These are phyloP conservation scores for Lumbricus terrestris DNA, from an alignment of 2,888 invertebrate species.

Conservation along the genomic window DNA sequence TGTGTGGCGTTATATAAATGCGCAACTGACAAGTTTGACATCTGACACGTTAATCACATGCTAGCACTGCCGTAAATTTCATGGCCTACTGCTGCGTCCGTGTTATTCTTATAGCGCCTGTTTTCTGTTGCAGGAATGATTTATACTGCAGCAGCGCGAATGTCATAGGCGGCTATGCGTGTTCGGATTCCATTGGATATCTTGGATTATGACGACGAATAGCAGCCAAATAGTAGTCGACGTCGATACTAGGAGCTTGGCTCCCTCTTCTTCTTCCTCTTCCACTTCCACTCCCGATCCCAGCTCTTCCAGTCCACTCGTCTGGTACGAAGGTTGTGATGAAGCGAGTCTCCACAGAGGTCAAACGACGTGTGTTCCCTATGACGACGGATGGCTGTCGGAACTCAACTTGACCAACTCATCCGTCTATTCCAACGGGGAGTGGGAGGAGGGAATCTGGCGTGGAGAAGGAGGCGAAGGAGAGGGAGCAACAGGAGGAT, in stretches of 20 bases:
- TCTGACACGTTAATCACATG: background rate
- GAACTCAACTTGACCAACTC: background rate
- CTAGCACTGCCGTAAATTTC: background rate
- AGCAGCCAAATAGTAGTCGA: background rate
- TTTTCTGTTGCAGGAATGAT: background rate
- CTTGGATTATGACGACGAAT: background rate
- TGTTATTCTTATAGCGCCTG: background rate
- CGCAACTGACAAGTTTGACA: background rate
- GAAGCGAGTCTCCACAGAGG: background rate
- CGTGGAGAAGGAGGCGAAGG: background rate
- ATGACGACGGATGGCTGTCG: background rate
- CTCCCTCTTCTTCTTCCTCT: background rate
- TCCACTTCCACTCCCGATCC: background rate
- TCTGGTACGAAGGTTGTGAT: background rate
- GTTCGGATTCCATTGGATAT: background rate
- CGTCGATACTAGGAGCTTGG: background rate
- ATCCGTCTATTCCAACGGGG: background rate
- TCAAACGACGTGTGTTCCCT: background rate
- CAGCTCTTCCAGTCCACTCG: background rate
- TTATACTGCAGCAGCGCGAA: background rate
- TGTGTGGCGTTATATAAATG: conserved; percentile 3
- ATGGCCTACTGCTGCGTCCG: background rate
- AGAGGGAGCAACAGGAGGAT: no score
- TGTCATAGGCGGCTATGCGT: background rate
- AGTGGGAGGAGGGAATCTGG: background rate